Conservation (phyloP, 2,797 vertebrate genomes). For the Pseudochirops cupreus region DNA sequence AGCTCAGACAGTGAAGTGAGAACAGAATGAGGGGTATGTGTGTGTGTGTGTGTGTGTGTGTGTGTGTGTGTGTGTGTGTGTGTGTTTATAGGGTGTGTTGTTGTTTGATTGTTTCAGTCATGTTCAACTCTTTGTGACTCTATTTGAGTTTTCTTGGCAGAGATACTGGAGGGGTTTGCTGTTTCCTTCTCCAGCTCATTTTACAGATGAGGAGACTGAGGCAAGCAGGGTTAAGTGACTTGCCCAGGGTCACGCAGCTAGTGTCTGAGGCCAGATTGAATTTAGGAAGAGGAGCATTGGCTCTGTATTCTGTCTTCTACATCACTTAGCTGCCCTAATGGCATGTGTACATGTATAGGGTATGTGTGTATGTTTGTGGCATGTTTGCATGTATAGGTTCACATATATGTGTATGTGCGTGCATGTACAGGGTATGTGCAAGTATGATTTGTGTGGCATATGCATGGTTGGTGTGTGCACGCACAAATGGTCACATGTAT, state of each 20-base stretch:
- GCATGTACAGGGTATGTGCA: no score
- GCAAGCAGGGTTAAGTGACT: background rate
- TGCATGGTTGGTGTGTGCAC: background rate
- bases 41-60: no score
- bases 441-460: no score
- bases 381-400: no score
- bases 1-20: background rate
- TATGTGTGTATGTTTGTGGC: background rate
- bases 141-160: background rate
- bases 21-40: background rate
- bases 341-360: background rate
- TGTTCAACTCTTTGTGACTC: no score
- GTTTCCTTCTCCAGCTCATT: background rate
- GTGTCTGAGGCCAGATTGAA: background rate
- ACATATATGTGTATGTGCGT: no score
- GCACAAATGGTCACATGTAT: background rate
- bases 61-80: no score
- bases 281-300: no score
- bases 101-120: no score
- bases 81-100: no score
- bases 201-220: background rate
- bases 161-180: background rate
- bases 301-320: no score
- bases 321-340: background rate
- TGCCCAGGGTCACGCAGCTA: background rate